phyloP scores from a whole-genome alignment of 2,113 vertebrate genomes.

The Phalacrocorax pelagicus region DNA sequence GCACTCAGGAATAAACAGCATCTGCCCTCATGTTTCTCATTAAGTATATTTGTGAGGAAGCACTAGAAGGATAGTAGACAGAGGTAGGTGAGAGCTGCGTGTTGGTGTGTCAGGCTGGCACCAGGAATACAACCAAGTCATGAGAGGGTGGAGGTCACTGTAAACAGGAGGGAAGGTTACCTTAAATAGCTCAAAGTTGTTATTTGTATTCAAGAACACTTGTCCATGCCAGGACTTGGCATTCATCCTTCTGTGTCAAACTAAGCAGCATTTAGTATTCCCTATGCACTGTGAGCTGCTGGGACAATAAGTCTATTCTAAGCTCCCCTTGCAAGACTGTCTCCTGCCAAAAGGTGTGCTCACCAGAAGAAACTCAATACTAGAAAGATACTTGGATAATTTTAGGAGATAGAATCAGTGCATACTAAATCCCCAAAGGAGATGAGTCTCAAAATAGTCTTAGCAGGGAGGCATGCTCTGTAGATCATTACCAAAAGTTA shows the following conservation, averaged over 20 bases:
- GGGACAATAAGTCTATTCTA: not conserved
- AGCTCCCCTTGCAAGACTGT: not conserved
- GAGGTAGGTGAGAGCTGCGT: not conserved
- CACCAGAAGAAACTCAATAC: not conserved
- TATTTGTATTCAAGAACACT: not conserved
- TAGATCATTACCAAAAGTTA: slow-evolving; percentile 21
- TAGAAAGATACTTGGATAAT: not conserved
- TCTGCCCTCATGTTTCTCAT: not conserved
- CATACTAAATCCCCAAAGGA: not conserved
- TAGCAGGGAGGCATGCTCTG: not conserved
- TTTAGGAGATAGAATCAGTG: not conserved
- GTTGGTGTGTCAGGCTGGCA: not conserved
- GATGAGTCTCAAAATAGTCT: not conserved
- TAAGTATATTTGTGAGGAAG: not conserved
- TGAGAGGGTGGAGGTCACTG: not conserved
- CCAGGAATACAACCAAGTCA: not conserved
- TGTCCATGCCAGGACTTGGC: not conserved
- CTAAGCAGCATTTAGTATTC: not conserved
- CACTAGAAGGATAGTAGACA: not conserved
- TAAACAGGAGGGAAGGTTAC: not conserved
- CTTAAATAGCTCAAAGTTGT: not conserved
- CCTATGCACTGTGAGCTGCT: not conserved
- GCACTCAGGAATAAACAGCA: not conserved
- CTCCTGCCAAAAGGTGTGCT: slow-evolving; percentile 24
- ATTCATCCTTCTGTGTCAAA: not conserved